Evolutionary conservation across 37 sponge, comb jelly and placozoan species (phyloP).

Genomic region (Chondrosia reniformis): DNA sequence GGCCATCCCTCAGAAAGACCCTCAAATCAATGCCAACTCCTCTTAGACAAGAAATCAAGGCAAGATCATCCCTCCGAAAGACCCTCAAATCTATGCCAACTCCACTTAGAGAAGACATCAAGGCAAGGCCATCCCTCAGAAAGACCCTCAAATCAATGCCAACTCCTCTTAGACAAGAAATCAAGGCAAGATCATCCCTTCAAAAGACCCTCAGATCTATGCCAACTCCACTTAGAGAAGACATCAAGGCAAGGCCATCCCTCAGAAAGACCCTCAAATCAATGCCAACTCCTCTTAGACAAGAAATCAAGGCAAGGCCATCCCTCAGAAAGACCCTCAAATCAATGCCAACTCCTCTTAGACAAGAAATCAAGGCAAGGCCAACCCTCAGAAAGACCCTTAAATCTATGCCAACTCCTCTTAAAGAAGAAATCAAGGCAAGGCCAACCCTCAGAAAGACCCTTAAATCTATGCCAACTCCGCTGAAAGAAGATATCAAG

Average conservation of each 20-base stretch:
- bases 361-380: constrained; percentile 13
- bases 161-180: constrained; percentile 46
- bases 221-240: constrained; percentile 63
- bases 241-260: constrained; percentile 24
- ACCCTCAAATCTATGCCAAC: constrained; percentile 55
- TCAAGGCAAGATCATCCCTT: constrained; percentile 37
- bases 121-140: constrained; percentile 25
- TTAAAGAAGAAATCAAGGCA: constrained; percentile 40
- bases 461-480: constrained; percentile 54
- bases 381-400: constrained; percentile 6
- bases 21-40: constrained; percentile 63
- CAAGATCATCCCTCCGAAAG: constrained; percentile 15
- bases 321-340: constrained; percentile 26
- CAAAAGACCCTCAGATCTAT: constrained; percentile 39
- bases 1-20: constrained; percentile 38
- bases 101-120: constrained; percentile 54
- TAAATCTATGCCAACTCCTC: constrained; percentile 55
- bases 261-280: constrained; percentile 48
- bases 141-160: constrained; percentile 40
- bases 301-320: constrained; percentile 40
- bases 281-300: constrained; percentile 57
- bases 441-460: constrained; percentile 30
- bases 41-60: constrained; percentile 40
- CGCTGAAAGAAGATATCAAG: constrained; percentile 38
- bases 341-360: constrained; percentile 51